phyloP scores from a whole-genome alignment of 2,888 invertebrate species.

The Ernsta delagoae region DNA sequence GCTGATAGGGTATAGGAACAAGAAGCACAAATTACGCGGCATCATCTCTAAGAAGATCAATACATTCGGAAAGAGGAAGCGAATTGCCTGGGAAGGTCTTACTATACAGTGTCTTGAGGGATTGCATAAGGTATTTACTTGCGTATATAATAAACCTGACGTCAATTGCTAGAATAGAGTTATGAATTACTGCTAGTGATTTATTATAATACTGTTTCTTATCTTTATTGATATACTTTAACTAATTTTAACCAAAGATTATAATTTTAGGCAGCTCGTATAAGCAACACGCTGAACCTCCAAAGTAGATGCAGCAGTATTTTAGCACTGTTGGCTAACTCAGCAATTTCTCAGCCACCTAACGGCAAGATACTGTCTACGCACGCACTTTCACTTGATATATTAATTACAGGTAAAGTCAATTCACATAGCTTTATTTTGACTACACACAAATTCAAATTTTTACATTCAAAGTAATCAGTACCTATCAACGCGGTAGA shows the following conservation, averaged over 20 bases:
- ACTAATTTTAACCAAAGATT: too few species aligned
- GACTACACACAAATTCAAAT: neutral
- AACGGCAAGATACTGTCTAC: slow-evolving; percentile 93
- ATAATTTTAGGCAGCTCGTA: slow-evolving; percentile 88
- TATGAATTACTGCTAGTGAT: too few species aligned
- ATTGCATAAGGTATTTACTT: slow-evolving; percentile 80
- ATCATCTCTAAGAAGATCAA: slow-evolving; percentile 85
- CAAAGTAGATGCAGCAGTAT: slow-evolving; percentile 97
- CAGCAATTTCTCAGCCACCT: slow-evolving; percentile 93
- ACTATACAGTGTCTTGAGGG: slow-evolving; percentile 95
- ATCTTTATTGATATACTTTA: too few species aligned
- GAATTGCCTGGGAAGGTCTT: slow-evolving; percentile 87
- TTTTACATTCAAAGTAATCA: neutral
- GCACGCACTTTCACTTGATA: slow-evolving; percentile 96
- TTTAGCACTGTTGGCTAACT: slow-evolving; percentile 92
- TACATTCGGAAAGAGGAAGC: slow-evolving; percentile 73
- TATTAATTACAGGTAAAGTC: slow-evolving; percentile 88
- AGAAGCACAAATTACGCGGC: slow-evolving; percentile 71
- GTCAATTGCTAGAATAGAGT: too few species aligned
- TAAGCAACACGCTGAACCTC: slow-evolving; percentile 94
- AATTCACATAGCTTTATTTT: neutral
- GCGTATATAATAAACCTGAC: too few species aligned
- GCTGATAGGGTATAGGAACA: slow-evolving; percentile 82
- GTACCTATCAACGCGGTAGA: too few species aligned
- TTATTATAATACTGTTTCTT: too few species aligned